Evolutionary conservation across 2,113 vertebrate genomes (phyloP).

Genomic region (Ramphastos sulfuratus): DNA sequence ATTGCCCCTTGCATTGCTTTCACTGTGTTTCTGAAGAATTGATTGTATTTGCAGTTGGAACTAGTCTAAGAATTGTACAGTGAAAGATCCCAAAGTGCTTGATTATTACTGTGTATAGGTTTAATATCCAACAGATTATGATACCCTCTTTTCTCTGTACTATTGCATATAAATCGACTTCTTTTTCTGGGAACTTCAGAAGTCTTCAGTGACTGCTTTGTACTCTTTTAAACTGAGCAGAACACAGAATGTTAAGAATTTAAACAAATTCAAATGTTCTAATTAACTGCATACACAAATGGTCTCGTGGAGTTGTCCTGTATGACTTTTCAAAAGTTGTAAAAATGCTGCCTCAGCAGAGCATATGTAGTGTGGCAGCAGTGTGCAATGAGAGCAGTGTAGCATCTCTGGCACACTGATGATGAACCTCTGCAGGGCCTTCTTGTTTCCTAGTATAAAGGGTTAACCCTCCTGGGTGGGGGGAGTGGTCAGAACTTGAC

Average conservation of each 20-base stretch:
- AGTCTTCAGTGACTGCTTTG: conserved; percentile 33
- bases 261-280: conserved; percentile 62
- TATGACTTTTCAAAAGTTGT: not conserved
- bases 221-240: conserved; percentile 59
- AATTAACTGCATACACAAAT: conserved; percentile 62
- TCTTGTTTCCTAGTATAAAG: no score
- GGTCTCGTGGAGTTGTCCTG: not conserved
- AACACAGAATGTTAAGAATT: conserved; percentile 53
- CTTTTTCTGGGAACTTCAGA: conserved; percentile 31
- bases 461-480: no score
- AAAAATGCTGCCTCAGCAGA: not conserved
- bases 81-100: not conserved
- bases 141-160: not conserved
- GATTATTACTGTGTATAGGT: conserved; percentile 12
- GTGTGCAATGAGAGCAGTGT: not conserved
- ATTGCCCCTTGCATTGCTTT: not conserved
- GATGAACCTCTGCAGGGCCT: no score
- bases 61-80: conserved; percentile 14
- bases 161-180: conserved; percentile 39
- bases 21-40: not conserved
- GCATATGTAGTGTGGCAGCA: not conserved
- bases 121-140: conserved; percentile 47
- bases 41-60: conserved; percentile 13
- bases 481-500: no score
- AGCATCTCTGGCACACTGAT: not conserved